Conservation (phyloP, 2,888 invertebrate species). For the Cylindroiulus punctatus region DNA sequence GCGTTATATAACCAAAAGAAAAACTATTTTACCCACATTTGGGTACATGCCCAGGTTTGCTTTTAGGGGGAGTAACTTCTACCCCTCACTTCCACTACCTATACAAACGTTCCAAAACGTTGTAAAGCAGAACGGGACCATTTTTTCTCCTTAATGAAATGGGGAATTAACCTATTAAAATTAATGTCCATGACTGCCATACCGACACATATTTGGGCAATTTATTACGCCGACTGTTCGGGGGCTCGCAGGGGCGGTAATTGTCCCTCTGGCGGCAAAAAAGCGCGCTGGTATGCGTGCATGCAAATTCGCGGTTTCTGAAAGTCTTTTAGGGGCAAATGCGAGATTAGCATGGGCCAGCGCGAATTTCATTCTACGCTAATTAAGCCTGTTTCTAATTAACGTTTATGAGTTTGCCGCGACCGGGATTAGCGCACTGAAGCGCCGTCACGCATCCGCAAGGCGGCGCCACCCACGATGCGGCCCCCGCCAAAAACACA, state of each 20-base stretch:
- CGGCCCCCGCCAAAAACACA: too few relatives aligned
- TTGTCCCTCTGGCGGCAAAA: constrained; percentile 22
- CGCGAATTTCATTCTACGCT: constrained; percentile 4
- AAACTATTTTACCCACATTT: too few relatives aligned
- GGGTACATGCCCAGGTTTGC: too few relatives aligned
- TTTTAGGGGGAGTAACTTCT: too few relatives aligned
- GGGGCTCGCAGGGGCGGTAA: constrained; percentile 31
- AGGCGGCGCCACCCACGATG: constrained; percentile 25
- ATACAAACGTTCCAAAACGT: too few relatives aligned
- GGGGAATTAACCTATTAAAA: constrained; percentile 35
- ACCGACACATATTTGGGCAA: constrained; percentile 15
- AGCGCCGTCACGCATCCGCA: background rate
- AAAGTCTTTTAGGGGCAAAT: constrained; percentile 8
- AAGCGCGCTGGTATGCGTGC: constrained; percentile 15
- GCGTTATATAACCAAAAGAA: too few relatives aligned
- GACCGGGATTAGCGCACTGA: background rate
- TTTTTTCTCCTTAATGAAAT: background rate
- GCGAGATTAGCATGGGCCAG: constrained; percentile 17
- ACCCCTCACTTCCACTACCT: too few relatives aligned
- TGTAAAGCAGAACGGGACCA: too few relatives aligned
- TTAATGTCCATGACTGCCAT: constrained; percentile 29
- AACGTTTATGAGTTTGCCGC: constrained; percentile 1
- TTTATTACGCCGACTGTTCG: constrained; percentile 6
- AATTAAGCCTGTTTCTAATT: background rate
- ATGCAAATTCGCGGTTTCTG: background rate